Conservation (phyloP, 2,888 invertebrate species). For the Tenthredo mesomela region DNA sequence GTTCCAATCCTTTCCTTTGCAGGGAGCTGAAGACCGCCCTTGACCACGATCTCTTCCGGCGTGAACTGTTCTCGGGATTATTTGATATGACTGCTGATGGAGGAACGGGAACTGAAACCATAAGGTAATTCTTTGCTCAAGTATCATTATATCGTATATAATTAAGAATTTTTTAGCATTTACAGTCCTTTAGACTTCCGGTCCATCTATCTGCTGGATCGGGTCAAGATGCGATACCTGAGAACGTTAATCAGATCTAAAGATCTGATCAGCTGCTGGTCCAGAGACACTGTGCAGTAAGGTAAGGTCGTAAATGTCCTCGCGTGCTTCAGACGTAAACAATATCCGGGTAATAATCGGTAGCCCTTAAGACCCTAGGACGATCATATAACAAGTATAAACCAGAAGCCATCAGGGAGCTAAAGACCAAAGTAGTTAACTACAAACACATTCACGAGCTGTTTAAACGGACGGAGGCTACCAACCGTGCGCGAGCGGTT, state of each 20-base stretch:
- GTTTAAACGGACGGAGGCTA: constrained; percentile 60
- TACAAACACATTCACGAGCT: constrained; percentile 52
- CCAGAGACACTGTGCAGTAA: not conserved
- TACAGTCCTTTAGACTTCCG: not conserved
- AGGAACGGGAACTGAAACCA: constrained; percentile 72
- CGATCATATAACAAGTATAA: constrained; percentile 13
- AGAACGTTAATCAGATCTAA: constrained; percentile 1
- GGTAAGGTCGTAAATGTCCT: constrained; percentile 2
- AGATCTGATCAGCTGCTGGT: not conserved
- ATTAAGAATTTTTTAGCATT: not conserved
- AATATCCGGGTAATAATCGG: constrained; percentile 43
- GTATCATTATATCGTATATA: not conserved
- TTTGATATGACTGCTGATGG: constrained; percentile 75
- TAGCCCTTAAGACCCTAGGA: constrained; percentile 18
- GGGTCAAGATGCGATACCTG: not conserved
- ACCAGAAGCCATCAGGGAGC: constrained; percentile 32
- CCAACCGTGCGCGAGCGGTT: constrained; percentile 47
- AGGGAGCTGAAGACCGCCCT: constrained; percentile 96
- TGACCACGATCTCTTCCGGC: constrained; percentile 96
- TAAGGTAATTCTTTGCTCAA: constrained; percentile 32
- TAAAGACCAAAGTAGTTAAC: constrained; percentile 32
- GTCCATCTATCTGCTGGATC: not conserved
- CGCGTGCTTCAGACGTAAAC: constrained; percentile 11
- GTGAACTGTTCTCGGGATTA: constrained; percentile 81
- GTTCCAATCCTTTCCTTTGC: constrained; percentile 95